Evolutionary conservation across 2,888 invertebrate genomes (phyloP), one percentile per base, ranked within the genome.

Genomic region (Dexiosoma caninum): DNA sequence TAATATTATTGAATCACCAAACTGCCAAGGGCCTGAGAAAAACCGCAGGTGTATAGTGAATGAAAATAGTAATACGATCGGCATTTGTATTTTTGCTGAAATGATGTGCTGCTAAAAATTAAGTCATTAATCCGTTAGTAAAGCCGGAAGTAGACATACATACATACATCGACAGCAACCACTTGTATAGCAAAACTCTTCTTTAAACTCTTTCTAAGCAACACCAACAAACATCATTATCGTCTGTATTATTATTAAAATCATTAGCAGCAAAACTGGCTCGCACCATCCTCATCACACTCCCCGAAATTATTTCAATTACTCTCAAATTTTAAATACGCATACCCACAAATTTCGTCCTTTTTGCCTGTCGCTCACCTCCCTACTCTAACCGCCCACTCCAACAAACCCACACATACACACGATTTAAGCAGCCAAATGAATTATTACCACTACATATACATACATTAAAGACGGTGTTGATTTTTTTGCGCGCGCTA

Each of bases 401-500:
- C 21, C 10, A 46, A 0, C 2, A 23, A 16, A 16, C 32, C 16
- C 55, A 72, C 16, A 21, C 14, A 42, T 7, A 32, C 16, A 49
- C 10, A 55, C 30, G 30, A 6, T 51, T 14, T 30, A 51, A 51
- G 14, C 27, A 35, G 5, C 7, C n/a, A 59, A 49, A n/a, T 23
- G 49, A 66, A 44, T 21, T n/a, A 12, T 42, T 44, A 51, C 35
- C 32, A 49, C 46, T 44, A 49, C 67, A 40, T n/a, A 59, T 44
- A 49, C 67, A 40, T n/a, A 59, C 49, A 71, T 42, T 70, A 59
- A 70, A 70, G 51, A 71, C 66, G 59, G 53, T 40, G 59, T 70
- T 23, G 59, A 51, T 46, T 70, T 66, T 72, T 76, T 74, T 76
- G 79, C 80, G 81, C 82, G 83, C 82, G 83, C 83, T 83, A 84